Percentiles rank a stretch among this genome's conserved stretches.
phyloP scores from a whole-genome alignment of 30 jellyfish, hydroid and myxozoan genomes.

The Nemopilema nomurai region DNA sequence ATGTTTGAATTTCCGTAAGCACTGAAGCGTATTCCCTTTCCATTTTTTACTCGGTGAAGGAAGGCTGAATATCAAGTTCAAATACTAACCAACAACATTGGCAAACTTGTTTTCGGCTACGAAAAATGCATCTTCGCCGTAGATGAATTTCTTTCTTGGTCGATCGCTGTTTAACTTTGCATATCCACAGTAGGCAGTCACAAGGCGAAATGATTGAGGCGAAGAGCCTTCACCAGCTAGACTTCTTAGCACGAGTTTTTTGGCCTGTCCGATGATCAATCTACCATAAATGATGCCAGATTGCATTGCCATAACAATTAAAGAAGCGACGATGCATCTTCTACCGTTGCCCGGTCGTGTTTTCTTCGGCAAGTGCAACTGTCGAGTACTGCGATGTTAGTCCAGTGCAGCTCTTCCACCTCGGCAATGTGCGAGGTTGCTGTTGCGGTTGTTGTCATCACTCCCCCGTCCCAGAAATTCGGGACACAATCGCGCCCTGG shows the following conservation, averaged over 20 bases:
- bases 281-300: conserved; percentile 82
- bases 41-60: too few relatives aligned
- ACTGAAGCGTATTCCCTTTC: too few relatives aligned
- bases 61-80: neutral
- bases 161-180: conserved; percentile 56
- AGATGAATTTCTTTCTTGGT: conserved; percentile 67
- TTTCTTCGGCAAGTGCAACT: neutral
- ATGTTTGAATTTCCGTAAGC: too few relatives aligned
- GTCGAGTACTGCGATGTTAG: neutral
- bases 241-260: conserved; percentile 48
- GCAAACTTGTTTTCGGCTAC: conserved; percentile 68
- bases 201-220: conserved; percentile 52
- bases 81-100: conserved; percentile 67
- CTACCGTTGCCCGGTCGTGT: neutral
- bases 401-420: neutral
- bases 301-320: conserved; percentile 73
- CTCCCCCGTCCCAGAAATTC: conserved; percentile 9
- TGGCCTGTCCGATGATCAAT: conserved; percentile 69
- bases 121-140: conserved; percentile 84
- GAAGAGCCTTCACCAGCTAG: conserved; percentile 20
- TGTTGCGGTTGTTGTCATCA: conserved; percentile 20
- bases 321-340: conserved; percentile 23
- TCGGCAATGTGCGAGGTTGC: conserved; percentile 10
- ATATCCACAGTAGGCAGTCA: conserved; percentile 80
- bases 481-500: conserved; percentile 15